Evolutionary conservation across 2,113 vertebrate genomes (phyloP).

Genomic region (Polypterus senegalus): DNA sequence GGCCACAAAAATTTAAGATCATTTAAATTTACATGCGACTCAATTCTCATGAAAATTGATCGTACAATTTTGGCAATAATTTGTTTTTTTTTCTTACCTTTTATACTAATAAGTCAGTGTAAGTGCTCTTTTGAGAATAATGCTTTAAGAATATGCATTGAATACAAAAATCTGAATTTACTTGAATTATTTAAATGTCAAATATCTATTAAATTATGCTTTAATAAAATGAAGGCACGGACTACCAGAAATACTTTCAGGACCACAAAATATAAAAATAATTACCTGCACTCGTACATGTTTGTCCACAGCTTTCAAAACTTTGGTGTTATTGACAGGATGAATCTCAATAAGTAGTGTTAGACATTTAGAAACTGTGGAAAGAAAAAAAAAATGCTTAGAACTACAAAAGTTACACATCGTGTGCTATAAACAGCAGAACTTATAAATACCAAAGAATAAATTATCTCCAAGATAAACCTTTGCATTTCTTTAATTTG

Average conservation of each 20-base stretch:
- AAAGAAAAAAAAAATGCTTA: slow-evolving; percentile 14
- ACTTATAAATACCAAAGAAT: not conserved
- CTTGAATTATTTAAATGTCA: not conserved
- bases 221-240: slow-evolving; percentile 1
- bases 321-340: slow-evolving; percentile 81
- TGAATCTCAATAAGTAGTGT: slow-evolving; percentile 82
- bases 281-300: slow-evolving; percentile 79
- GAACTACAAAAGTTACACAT: not conserved
- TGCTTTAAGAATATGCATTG: not conserved
- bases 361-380: slow-evolving; percentile 71
- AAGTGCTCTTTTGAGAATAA: not conserved
- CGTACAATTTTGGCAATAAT: too few species aligned
- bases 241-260: slow-evolving; percentile 1
- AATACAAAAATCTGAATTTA: not conserved
- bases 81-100: too few species aligned
- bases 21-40: too few species aligned
- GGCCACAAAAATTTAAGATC: too few species aligned
- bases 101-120: not conserved
- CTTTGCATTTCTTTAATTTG: not conserved
- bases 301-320: slow-evolving; percentile 87
- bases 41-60: too few species aligned
- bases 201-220: not conserved
- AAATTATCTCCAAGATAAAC: not conserved
- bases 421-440: not conserved
- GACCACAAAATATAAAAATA: slow-evolving; percentile 2